Base-by-base conservation (phyloP, 2,113 vertebrate genomes). In the Dicrurus megarhynchus region DNA sequence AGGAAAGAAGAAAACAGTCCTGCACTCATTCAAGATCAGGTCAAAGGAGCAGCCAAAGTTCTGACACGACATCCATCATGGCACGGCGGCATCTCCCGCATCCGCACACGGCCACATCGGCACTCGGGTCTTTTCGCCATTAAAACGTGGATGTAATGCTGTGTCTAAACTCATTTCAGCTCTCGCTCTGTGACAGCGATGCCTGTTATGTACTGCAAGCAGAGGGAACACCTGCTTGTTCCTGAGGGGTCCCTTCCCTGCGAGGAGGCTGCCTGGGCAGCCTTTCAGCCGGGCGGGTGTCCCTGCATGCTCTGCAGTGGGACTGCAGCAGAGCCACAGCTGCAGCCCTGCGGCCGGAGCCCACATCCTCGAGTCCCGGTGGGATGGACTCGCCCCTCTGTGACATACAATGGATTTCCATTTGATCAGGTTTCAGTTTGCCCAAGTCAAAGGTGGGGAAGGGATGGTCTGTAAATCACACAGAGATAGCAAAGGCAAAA, bases 11-110 rank as follows among this genome's bases (percentile, higher is more conserved):
- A 64, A 79, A 41, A 7, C 37, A 95, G 77, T 35, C 42, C 41
- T 71, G 44, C 2, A 27, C 94, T 87, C 90, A 70, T 78, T 97
- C 47, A 56, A 69, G 83, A 95, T 41, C 41, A 74, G 89, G 86
- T 77, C 90, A 93, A 90, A 79, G 82, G 86, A 98, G 97, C 94
- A 98, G 97, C 97, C 83, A 70, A 98, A 95, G 94, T 92, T 90
- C 83, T 98, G 96, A 97, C 97, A 97, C 3, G 3, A 79, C 89
- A 98, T 98, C 95, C 91, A 93, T 96, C 97, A 97, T 5, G 2
- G 55, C 32, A 47, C 77, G 4, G 41, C 23, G 44, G 69, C 82
- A 82, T 16, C 22, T 53, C 85, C 87, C 4, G 4, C 68, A 13
- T 4, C 53, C 7, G 3, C 53, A 11, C 6, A 0, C 0, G 7